Evolutionary conservation across 2,888 invertebrate genomes (phyloP), one percentile per base, ranked within the genome.

Genomic region (Drepana falcataria): DNA sequence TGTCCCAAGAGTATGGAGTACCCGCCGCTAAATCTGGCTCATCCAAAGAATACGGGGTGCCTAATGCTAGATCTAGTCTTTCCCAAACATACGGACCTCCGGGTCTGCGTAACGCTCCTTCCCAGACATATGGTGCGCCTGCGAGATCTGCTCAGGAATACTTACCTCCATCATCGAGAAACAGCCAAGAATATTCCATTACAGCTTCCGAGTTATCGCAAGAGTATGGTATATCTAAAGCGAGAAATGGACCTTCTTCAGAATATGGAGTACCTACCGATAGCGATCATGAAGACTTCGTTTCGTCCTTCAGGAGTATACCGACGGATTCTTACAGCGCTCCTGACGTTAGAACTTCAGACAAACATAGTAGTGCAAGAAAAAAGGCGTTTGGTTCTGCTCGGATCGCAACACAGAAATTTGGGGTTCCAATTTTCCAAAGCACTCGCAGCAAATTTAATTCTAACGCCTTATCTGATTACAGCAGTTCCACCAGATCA

Each of bases 311-410:
- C 9, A 44, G 9, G 9, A 44, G 9, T 9, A 64, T 66, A 44
- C 74, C 65, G 0, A 76, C 77, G 2, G 41, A 67, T 3, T 61
- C 71, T 35, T 79, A 78, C 44, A 77, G 76, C 33, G 57, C 63
- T 4, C 79, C 81, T 35, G 79, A 76, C 51, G 67, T 74, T 51
- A 69, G 75, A 4, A 76, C 76, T 9, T 79, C 83, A 2, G 69
- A 76, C 55, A 73, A 78, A 55, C 84, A 81, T 49, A 77, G 79
- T 4, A 64, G 61, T 2, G 80, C 83, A 0, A 65, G 74, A 1
- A 65, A 67, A 55, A 73, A 69, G 48, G 72, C 64, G 52, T 75
- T 76, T 6, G 69, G 65, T 35, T 55, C 59, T 7, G 59, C 63
- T 33, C 58, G 64, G 3, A 56, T 66, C 2, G 66, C 72, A 35